Evolutionary conservation across 2,888 invertebrate species (phyloP), one percentile per base, ranked within the genome.

Genomic region (Aphidoletes aphidimyza): DNA sequence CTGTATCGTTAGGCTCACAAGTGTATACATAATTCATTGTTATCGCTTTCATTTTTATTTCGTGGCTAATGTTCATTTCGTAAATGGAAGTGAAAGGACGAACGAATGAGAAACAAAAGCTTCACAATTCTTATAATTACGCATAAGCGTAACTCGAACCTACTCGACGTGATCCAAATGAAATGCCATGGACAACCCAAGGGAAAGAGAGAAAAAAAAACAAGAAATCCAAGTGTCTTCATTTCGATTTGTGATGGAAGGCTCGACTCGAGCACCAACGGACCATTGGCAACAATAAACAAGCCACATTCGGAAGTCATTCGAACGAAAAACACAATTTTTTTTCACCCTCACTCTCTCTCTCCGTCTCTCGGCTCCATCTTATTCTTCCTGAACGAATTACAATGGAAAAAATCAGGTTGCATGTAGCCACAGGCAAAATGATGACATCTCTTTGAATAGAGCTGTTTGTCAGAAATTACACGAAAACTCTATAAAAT

Each of bases 11-110:
- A 14, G 69, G 69, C 34, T 26, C 69, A 69, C 69, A 69, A 69
- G 17, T 69, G 69, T 30, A 69, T 69, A n/a, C n/a, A 69, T 69
- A 69, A 69, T 69, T 69, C 69, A 69, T 69, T 69, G 69, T 69
- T 69, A 69, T 69, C 30, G 69, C 69, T 69, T 69, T 30, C 69
- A 30, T 69, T 69, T 69, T 69, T 30, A 30, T 69, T 69, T 34
- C 34, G 30, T 69, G 69, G 69, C 69, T 69, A 69, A 69, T 69
- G 17, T 30, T 30, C 14, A 22, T 54, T 54, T 54, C 22, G n/a
- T n/a, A n/a, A n/a, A n/a, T n/a, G n/a, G n/a, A n/a, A n/a, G n/a
- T n/a, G n/a, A n/a, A n/a, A n/a, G n/a, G n/a, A n/a, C n/a, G n/a
- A n/a, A n/a, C n/a, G n/a, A n/a, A n/a, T n/a, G n/a, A n/a, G n/a